Conservation (phyloP, 2,113 vertebrate genomes). For the Toxotes jaculatrix region DNA sequence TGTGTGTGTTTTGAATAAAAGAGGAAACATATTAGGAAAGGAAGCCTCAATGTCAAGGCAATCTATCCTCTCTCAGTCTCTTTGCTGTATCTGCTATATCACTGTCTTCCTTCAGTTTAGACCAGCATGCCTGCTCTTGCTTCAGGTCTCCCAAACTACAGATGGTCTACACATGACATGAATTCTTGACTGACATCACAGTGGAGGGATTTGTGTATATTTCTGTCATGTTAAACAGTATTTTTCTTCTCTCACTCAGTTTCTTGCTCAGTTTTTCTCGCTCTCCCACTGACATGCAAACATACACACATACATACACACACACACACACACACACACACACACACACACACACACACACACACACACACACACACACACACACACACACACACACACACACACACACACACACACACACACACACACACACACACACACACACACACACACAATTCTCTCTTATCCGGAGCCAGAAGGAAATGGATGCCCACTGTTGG, state of each 20-base stretch:
- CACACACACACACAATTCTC: neutral
- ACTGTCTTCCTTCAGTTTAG: neutral
- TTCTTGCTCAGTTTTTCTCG: neutral
- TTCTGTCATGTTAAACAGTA: conserved; percentile 13
- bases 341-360: neutral
- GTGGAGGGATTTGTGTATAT: neutral
- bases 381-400: conserved; percentile 2
- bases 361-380: neutral
- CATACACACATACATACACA: conserved; percentile 1
- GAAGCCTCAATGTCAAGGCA: neutral
- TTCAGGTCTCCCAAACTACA: conserved; percentile 34
- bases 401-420: neutral
- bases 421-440: neutral
- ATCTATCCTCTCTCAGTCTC: neutral
- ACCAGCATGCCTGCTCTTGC: neutral
- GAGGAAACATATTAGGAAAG: conserved; percentile 4
- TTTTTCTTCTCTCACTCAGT: neutral
- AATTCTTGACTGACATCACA: conserved; percentile 26
- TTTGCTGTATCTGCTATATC: conserved; percentile 7
- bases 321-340: conserved; percentile 4
- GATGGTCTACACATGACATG: conserved; percentile 53
- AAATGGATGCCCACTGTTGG: conserved; percentile 57
- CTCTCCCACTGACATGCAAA: neutral
- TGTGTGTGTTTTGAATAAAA: neutral
- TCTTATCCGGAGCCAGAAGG: conserved; percentile 57